Evolutionary conservation across 1,140 invertebrate species (phyloP).

Genomic region (Saccostrea glomerata): DNA sequence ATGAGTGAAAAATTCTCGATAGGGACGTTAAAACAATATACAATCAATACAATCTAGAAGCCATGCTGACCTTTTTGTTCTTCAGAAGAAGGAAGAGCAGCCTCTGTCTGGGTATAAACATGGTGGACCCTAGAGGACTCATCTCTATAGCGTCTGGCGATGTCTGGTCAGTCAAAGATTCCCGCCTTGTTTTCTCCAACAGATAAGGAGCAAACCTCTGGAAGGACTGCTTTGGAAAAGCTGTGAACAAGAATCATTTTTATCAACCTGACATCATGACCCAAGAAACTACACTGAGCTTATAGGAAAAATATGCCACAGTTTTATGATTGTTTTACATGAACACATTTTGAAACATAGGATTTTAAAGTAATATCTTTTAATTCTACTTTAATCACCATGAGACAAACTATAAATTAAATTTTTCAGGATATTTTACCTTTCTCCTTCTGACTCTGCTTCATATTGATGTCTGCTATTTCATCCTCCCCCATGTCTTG

Average conservation of each 20-base stretch:
- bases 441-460: constrained; percentile 24
- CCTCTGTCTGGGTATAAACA: constrained; percentile 85
- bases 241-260: constrained; percentile 41
- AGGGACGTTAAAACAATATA: too few relatives aligned
- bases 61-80: constrained; percentile 83
- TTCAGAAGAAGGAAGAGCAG: constrained; percentile 83
- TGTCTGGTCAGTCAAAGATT: constrained; percentile 34
- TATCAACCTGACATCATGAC: too few relatives aligned
- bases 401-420: too few relatives aligned
- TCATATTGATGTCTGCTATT: constrained; percentile 34
- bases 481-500: constrained; percentile 62
- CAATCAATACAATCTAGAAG: too few relatives aligned
- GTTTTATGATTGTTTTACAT: too few relatives aligned
- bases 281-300: too few relatives aligned
- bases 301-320: too few relatives aligned
- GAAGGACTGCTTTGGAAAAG: constrained; percentile 61
- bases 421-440: not conserved
- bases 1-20: too few relatives aligned
- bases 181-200: constrained; percentile 10
- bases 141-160: not conserved
- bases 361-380: too few relatives aligned
- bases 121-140: constrained; percentile 32
- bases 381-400: too few relatives aligned
- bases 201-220: constrained; percentile 65
- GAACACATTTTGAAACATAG: too few relatives aligned